A percentile compares a stretch with the other conserved stretches of the same genome.
Conservation (phyloP, 1,140 invertebrate species). For the Drosophila littoralis region DNA sequence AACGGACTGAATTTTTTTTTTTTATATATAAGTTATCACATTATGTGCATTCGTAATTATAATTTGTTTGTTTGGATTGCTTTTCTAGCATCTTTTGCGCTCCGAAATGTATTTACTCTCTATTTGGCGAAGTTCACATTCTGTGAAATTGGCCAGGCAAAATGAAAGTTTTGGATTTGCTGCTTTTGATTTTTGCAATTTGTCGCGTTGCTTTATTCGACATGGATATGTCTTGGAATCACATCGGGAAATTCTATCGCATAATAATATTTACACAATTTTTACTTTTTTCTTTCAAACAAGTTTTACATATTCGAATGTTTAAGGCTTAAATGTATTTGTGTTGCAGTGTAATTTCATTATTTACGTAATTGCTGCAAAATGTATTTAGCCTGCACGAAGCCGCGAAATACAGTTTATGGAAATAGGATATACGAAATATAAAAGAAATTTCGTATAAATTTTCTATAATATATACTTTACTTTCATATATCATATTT, state of each 20-base stretch:
- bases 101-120: conserved; percentile 53
- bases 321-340: not conserved
- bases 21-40: conserved; percentile 37
- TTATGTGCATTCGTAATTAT: conserved; percentile 49
- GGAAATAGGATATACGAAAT: too few species aligned
- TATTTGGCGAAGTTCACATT: conserved; percentile 66
- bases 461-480: too few species aligned
- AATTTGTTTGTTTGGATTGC: conserved; percentile 31
- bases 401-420: too few species aligned
- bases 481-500: too few species aligned
- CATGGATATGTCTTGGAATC: conserved; percentile 55
- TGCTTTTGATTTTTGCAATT: conserved; percentile 45
- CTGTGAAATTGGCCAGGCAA: conserved; percentile 73
- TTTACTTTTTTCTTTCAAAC: not conserved
- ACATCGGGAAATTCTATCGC: conserved; percentile 9
- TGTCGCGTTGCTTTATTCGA: conserved; percentile 28
- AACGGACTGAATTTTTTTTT: conserved; percentile 39
- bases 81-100: conserved; percentile 48
- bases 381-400: not conserved
- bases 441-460: too few species aligned
- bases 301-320: not conserved
- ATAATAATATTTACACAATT: conserved; percentile 4
- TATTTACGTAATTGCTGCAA: not conserved
- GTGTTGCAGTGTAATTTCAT: not conserved
- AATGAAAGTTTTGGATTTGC: conserved; percentile 42